Conservation (phyloP, 2,797 vertebrate species). For the Champsocephalus esox region DNA sequence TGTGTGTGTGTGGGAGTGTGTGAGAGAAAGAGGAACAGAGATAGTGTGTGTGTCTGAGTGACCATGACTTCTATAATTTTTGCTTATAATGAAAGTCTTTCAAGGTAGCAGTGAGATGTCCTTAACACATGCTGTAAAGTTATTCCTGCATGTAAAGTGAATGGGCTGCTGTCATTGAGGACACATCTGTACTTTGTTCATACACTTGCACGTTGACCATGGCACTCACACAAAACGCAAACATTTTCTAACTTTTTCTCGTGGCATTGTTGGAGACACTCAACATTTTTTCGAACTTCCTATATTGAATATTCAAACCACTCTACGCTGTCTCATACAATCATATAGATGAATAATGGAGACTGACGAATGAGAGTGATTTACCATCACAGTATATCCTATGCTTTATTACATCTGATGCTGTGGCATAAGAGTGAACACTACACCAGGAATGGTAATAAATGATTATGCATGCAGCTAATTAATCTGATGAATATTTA, state of each 20-base stretch:
- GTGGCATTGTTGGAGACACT: conserved; percentile 54
- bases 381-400: conserved; percentile 77
- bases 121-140: conserved; percentile 11
- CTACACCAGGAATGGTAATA: conserved; percentile 80
- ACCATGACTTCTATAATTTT: conserved; percentile 44
- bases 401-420: conserved; percentile 82
- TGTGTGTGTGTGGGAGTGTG: conserved; percentile 14
- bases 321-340: conserved; percentile 69
- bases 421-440: conserved; percentile 73
- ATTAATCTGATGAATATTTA: conserved; percentile 87
- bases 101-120: conserved; percentile 26
- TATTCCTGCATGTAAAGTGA: neutral
- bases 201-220: conserved; percentile 19
- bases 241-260: conserved; percentile 59
- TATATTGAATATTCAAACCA: conserved; percentile 74
- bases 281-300: conserved; percentile 34
- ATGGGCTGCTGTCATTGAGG: conserved; percentile 10
- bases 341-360: conserved; percentile 79
- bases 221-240: conserved; percentile 33
- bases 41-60: neutral
- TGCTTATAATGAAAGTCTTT: conserved; percentile 49
- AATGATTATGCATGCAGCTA: conserved; percentile 86
- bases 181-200: conserved; percentile 15
- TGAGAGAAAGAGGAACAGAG: no score
- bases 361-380: conserved; percentile 78